A percentile compares a stretch with the other conserved stretches of the same genome.
Evolutionary conservation across 2,797 vertebrate species (phyloP).

Genomic region (Peromyscus eremicus): DNA sequence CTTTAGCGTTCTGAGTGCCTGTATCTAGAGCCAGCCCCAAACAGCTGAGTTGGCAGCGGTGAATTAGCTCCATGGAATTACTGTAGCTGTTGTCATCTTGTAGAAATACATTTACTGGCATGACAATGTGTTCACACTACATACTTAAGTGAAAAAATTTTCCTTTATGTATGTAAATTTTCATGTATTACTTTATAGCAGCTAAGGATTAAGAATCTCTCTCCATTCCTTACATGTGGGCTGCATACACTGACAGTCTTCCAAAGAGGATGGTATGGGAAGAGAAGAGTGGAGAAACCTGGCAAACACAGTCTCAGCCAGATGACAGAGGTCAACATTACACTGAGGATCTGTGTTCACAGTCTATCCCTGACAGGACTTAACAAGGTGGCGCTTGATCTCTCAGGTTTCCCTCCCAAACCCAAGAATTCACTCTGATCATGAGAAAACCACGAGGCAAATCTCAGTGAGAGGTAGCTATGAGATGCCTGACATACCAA

Average conservation of each 20-base stretch:
- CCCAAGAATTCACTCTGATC: not conserved
- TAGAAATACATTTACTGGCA: slow-evolving; percentile 28
- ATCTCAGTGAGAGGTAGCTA: not conserved
- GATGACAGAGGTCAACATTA: not conserved
- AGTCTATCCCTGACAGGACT: not conserved
- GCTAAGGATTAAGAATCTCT: slow-evolving; percentile 25
- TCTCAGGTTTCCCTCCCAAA: not conserved
- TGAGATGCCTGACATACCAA: not conserved
- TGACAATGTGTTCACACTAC: slow-evolving; percentile 60
- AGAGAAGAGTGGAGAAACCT: not conserved
- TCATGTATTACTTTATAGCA: not conserved
- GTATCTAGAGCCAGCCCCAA: not conserved
- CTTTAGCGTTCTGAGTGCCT: not conserved
- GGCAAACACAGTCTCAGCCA: not conserved
- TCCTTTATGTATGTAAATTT: not conserved
- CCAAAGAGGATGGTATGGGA: not conserved
- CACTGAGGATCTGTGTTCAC: not conserved
- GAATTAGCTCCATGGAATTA: not conserved
- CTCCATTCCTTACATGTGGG: not conserved
- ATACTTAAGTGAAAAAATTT: not conserved
- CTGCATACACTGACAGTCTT: not conserved
- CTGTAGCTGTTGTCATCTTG: slow-evolving; percentile 48
- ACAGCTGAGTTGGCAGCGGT: not conserved
- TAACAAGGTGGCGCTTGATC: not conserved
- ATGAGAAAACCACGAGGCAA: slow-evolving; percentile 8